Evolutionary conservation across 2,113 vertebrate genomes (phyloP), one percentile per base, ranked within the genome.

Genomic region (Phaethon lepturus): DNA sequence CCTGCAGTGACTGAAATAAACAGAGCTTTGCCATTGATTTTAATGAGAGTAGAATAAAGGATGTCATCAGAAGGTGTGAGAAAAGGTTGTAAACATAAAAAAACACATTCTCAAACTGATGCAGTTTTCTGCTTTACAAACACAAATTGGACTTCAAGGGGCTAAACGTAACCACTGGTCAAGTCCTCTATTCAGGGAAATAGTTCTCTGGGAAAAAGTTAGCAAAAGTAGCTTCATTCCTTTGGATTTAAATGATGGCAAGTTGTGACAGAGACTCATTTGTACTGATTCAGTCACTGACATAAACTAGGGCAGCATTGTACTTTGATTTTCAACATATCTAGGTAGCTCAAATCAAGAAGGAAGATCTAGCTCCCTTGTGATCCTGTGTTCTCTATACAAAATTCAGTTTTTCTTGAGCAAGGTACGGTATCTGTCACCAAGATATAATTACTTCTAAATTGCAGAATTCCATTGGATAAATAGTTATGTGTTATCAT

Each of bases 1-100:
- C 49, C 84, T 82, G 62, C 45, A 79, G 86, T 75, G 76, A 75
- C 74, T 82, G 40, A 40, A 93, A 94, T 78, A 95, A 93, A 79
- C 28, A 71, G 72, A 87, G 23, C 20, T 84, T 89, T 78, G 3
- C 40, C 17, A 85, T 81, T 93, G 73, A 82, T 86, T 95, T 95
- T 93, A 92, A 81, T 94, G 52, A 67, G 28, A 80, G 40, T 38
- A 64, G 69, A 91, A 75, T 76, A 56, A 87, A 78, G n/a, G 47
- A 44, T 75, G 52, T 63, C 31, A 71, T 67, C 86, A 81, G 38
- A 80, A 95, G 44, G 45, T 33, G 35, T 64, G 22, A 86, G 76
- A 88, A 85, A 67, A 71, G 0, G 9, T 42, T 91, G 14, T 42
- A 82, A 83, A 79, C 56, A 83, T 50, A 58, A 90, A 90, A 93